Evolutionary conservation across 2,113 vertebrate species (phyloP).

Genomic region (Heliornis fulica): DNA sequence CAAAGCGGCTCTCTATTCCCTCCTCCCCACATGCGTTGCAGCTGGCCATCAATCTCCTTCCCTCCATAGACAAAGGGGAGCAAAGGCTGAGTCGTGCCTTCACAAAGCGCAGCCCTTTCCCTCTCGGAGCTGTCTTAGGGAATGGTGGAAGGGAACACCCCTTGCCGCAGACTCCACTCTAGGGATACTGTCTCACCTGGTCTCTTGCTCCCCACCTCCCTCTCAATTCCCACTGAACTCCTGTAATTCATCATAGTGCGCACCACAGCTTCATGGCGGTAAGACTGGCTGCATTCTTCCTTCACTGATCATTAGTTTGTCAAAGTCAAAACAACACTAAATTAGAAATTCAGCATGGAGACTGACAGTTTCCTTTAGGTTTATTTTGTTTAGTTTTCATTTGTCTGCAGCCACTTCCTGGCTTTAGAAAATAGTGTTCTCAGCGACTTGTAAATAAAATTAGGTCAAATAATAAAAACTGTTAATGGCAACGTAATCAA

Average conservation of each 20-base stretch:
- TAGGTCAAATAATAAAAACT: conserved; percentile 29
- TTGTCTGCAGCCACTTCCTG: conserved; percentile 18
- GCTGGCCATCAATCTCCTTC: not conserved
- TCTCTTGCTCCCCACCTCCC: not conserved
- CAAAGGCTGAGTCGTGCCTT: not conserved
- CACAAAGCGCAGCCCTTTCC: not conserved
- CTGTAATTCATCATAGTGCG: not conserved
- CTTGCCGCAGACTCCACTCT: not conserved
- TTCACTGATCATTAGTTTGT: not conserved
- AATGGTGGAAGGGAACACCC: not conserved
- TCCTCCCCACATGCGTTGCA: not conserved
- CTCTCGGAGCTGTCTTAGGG: not conserved
- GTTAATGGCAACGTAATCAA: conserved; percentile 4
- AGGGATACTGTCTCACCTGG: not conserved
- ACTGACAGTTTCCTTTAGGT: conserved; percentile 8
- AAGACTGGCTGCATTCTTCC: not conserved
- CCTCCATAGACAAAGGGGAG: not conserved
- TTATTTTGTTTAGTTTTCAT: conserved; percentile 50
- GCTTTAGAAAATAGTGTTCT: conserved; percentile 5
- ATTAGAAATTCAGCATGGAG: not conserved
- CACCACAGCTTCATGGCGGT: not conserved
- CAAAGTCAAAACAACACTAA: conserved; percentile 5
- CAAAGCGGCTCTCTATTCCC: not conserved
- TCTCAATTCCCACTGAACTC: not conserved
- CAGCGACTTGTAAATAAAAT: conserved; percentile 21